Base-by-base conservation (phyloP, 2,113 vertebrate genomes). In the Rousettus leschenaultii region DNA sequence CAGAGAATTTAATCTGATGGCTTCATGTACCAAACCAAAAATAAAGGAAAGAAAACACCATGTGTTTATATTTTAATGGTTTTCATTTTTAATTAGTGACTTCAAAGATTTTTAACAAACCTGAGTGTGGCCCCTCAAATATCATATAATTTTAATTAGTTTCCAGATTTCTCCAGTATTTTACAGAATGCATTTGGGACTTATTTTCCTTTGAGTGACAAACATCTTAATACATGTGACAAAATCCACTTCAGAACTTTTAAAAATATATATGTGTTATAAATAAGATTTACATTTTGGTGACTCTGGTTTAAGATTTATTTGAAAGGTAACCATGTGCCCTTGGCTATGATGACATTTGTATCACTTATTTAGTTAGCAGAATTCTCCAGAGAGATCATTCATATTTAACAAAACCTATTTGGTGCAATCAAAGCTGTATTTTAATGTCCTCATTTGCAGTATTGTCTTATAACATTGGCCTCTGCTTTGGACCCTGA, bases 51-150 rank as follows among this genome's bases (percentile, higher is more conserved):
- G 57, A 77, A 83, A 97, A 59, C 40, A 87, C 15, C 40, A n/a
- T 61, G 19, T 78, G 38, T 83, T 96, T 94, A 33, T 75, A 82
- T 83, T 82, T 88, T 53, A 96, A 78, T 74, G 77, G 96, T 97
- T 98, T 98, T 97, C 82, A 94, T 94, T 98, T 97, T 96, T 97
- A 98, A 97, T 94, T 97, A 98, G 91, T 74, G 73, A 84, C 89
- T 97, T 97, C 68, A 96, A 79, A 93, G 24, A 91, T 89, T 78
- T 51, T 97, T 82, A 97, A 89, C 91, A 97, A 97, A 98, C 93
- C 55, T 94, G 74, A 28, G 33, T 84, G 71, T 94, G 95, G 61
- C 61, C 97, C 94, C 86, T 97, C 86, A 98, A 82, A 89, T 95
- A 97, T 65, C 82, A 63, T 92, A 95, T 79, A 61, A 95, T 92